Evolutionary conservation across 2,888 invertebrate species (phyloP).

Genomic region (Perithous albicinctus): DNA sequence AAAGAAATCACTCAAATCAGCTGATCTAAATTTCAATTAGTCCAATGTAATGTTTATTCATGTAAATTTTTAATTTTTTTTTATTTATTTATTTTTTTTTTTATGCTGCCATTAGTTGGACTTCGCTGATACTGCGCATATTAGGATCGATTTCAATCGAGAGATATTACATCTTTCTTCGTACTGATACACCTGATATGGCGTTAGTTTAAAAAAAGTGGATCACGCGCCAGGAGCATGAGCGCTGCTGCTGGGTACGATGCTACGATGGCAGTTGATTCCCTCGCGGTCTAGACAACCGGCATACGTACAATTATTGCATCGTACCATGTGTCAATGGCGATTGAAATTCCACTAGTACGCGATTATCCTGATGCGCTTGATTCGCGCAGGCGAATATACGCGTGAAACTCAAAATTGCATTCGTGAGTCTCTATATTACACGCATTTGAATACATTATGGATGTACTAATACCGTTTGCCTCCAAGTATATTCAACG

Average conservation of each 20-base stretch:
- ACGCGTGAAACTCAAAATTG: not conserved
- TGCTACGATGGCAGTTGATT: slow-evolving; percentile 15
- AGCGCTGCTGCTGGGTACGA: not conserved
- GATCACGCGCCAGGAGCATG: slow-evolving; percentile 19
- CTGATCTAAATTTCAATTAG: too few species aligned
- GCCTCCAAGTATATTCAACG: too few species aligned
- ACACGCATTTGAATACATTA: not conserved
- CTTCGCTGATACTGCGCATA: not conserved
- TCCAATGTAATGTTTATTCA: too few species aligned
- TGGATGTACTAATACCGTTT: too few species aligned
- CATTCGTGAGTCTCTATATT: not conserved
- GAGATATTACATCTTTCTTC: not conserved
- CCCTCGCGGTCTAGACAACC: not conserved
- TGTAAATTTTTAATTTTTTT: not conserved
- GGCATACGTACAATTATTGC: not conserved
- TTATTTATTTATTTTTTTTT: too few species aligned
- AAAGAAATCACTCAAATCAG: too few species aligned
- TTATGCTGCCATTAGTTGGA: not conserved
- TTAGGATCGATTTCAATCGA: slow-evolving; percentile 18
- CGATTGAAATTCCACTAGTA: slow-evolving; percentile 2
- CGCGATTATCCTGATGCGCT: not conserved
- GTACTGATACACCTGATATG: not conserved
- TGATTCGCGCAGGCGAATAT: not conserved
- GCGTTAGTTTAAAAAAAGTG: not conserved
- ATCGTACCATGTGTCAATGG: slow-evolving; percentile 5